A percentile compares a stretch with the other conserved stretches of the same genome.
phyloP scores from a whole-genome alignment of 2,113 vertebrate species.

The Elgaria multicarinata region DNA sequence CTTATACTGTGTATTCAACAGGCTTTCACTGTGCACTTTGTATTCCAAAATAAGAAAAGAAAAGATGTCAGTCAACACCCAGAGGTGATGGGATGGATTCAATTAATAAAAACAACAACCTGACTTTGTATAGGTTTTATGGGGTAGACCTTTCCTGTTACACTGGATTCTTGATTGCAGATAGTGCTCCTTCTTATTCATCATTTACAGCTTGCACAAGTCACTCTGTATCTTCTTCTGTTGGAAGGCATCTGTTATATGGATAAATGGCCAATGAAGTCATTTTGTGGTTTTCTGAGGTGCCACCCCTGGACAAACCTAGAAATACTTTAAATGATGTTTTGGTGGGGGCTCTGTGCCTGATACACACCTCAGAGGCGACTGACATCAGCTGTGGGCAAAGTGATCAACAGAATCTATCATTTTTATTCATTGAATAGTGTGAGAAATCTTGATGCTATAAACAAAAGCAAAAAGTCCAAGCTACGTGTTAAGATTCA shows the following conservation, averaged over 20 bases:
- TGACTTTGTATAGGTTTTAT: not conserved
- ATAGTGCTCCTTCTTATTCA: slow-evolving; percentile 16
- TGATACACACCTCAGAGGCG: slow-evolving; percentile 41
- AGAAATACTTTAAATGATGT: slow-evolving; percentile 46
- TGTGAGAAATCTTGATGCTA: slow-evolving; percentile 20
- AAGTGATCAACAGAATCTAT: slow-evolving; percentile 53
- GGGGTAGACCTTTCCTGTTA: slow-evolving; percentile 40
- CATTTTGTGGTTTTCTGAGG: slow-evolving; percentile 32
- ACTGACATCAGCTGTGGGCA: slow-evolving; percentile 29
- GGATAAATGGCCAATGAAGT: slow-evolving; percentile 1
- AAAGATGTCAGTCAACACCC: not conserved
- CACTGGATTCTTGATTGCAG: slow-evolving; percentile 21
- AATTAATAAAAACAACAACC: not conserved
- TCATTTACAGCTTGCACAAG: slow-evolving; percentile 39
- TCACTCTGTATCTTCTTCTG: slow-evolving; percentile 22
- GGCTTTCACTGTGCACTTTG: not conserved
- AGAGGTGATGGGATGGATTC: not conserved
- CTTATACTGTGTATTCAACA: not conserved
- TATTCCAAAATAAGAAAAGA: not conserved
- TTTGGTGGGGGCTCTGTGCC: slow-evolving; percentile 44
- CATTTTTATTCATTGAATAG: slow-evolving; percentile 53
- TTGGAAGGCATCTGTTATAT: not conserved
- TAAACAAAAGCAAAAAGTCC: slow-evolving; percentile 40
- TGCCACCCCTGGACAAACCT: slow-evolving; percentile 38
- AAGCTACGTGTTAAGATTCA: slow-evolving; percentile 1